These are phyloP conservation scores for Drosophila miranda DNA, from an alignment of 1,140 invertebrate species.

Conservation along the genomic window DNA sequence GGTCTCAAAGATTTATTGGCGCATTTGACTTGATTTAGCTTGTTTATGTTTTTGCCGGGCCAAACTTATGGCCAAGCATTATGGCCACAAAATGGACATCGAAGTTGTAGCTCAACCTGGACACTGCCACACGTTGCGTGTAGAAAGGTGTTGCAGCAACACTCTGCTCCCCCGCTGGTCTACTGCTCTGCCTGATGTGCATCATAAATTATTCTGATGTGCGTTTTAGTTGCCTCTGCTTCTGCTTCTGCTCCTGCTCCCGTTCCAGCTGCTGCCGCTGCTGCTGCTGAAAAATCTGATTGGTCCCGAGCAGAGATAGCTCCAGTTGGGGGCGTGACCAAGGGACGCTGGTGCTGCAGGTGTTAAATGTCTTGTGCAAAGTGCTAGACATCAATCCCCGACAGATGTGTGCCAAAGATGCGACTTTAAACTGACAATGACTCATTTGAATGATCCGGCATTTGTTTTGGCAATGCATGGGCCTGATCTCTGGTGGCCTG, in stretches of 20 bases:
- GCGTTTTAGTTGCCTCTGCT: slow-evolving; percentile 52
- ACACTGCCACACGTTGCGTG: slow-evolving; percentile 28
- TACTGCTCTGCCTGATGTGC: slow-evolving; percentile 48
- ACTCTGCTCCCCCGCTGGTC: slow-evolving; percentile 22
- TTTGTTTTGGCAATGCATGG: slow-evolving; percentile 40
- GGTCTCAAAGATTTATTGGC: slow-evolving; percentile 70
- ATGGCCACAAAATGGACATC: slow-evolving; percentile 72
- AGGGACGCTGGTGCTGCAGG: slow-evolving; percentile 38
- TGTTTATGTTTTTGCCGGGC: slow-evolving; percentile 76
- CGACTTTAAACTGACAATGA: slow-evolving; percentile 73
- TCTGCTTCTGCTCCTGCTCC: slow-evolving; percentile 1
- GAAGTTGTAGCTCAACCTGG: slow-evolving; percentile 36
- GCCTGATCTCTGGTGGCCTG: slow-evolving; percentile 29
- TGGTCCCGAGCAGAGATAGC: slow-evolving; percentile 39
- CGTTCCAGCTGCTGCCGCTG: slow-evolving; percentile 18
- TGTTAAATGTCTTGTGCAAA: slow-evolving; percentile 76
- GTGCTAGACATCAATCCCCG: slow-evolving; percentile 60
- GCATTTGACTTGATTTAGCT: slow-evolving; percentile 81
- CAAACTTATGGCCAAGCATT: slow-evolving; percentile 76
- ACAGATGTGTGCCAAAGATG: slow-evolving; percentile 50
- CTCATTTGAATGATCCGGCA: slow-evolving; percentile 68
- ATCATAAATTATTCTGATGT: slow-evolving; percentile 80
- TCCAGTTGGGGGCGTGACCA: slow-evolving; percentile 26
- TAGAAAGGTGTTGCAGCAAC: slow-evolving; percentile 40
- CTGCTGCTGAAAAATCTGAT: slow-evolving; percentile 65